These are phyloP conservation scores for Alviniconcha marisindica DNA, from an alignment of 1,140 invertebrate genomes.

Conservation along the genomic window DNA sequence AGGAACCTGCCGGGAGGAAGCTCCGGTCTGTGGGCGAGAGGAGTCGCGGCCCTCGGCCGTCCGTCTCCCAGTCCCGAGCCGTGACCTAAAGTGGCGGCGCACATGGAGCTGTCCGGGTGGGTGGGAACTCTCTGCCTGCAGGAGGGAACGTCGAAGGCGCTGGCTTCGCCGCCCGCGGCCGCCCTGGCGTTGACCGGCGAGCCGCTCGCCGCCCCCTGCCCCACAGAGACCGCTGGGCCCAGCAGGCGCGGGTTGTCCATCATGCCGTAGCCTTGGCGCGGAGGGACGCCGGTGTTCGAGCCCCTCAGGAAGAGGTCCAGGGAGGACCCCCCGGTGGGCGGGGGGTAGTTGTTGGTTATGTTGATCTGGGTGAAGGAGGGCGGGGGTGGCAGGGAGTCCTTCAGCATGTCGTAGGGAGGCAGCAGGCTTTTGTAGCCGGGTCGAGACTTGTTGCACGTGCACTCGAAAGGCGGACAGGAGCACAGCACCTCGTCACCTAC, in stretches of 20 bases:
- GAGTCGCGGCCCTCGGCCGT: background rate
- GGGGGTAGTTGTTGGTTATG: constrained; percentile 51
- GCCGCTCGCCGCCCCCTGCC: background rate
- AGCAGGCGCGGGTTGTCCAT: background rate
- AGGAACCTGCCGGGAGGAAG: background rate
- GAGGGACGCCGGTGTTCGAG: background rate
- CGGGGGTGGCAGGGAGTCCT: constrained; percentile 37
- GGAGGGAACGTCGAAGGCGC: background rate
- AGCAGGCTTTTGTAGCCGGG: constrained; percentile 31
- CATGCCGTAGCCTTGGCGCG: background rate
- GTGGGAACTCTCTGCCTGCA: constrained; percentile 14
- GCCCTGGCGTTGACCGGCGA: background rate
- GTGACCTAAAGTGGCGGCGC: background rate
- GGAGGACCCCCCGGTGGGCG: background rate
- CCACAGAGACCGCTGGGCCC: background rate
- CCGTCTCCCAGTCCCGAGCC: background rate
- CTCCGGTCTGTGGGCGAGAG: background rate
- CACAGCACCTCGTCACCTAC: constrained; percentile 70
- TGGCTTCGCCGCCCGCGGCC: background rate
- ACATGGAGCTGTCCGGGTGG: background rate
- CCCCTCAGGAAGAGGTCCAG: constrained; percentile 24
- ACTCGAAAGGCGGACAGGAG: constrained; percentile 76
- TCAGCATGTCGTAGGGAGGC: constrained; percentile 26
- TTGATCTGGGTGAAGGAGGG: constrained; percentile 53
- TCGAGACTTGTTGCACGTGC: constrained; percentile 64